Percentiles rank a stretch among this genome's conserved stretches.
These are phyloP conservation scores for Arnoldichthys spilopterus DNA, from an alignment of 2,797 vertebrate genomes.

Conservation along the genomic window DNA sequence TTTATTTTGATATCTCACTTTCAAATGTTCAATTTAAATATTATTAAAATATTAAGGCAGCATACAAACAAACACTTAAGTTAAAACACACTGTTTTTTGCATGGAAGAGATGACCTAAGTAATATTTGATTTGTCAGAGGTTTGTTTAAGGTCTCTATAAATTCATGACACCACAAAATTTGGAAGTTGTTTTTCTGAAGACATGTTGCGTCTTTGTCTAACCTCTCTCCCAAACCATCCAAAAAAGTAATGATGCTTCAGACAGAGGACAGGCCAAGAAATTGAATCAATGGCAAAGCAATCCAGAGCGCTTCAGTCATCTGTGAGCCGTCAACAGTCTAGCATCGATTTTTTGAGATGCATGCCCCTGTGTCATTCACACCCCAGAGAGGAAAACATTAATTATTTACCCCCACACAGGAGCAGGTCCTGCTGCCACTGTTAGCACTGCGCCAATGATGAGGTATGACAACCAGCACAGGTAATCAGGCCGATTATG, in stretches of 20 bases:
- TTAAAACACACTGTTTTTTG: too few species aligned
- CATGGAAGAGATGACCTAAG: too few species aligned
- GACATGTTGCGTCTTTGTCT: slow-evolving; percentile 30
- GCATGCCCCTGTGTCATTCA: slow-evolving; percentile 50
- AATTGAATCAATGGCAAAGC: slow-evolving; percentile 54
- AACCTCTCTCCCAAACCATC: slow-evolving; percentile 27
- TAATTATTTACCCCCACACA: slow-evolving; percentile 58
- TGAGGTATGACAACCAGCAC: slow-evolving; percentile 29
- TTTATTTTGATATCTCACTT: too few species aligned
- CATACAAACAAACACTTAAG: too few species aligned
- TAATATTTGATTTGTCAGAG: background rate
- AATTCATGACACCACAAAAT: background rate
- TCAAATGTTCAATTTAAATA: too few species aligned
- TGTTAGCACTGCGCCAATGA: slow-evolving; percentile 37
- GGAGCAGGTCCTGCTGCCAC: slow-evolving; percentile 28
- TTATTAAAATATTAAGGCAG: too few species aligned
- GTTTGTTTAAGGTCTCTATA: background rate
- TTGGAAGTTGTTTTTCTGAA: background rate
- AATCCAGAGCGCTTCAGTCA: slow-evolving; percentile 47
- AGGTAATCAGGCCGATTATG: slow-evolving; percentile 13
- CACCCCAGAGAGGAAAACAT: slow-evolving; percentile 53
- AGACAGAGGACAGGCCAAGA: slow-evolving; percentile 38
- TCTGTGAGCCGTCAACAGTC: slow-evolving; percentile 45
- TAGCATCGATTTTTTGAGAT: slow-evolving; percentile 55
- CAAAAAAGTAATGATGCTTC: slow-evolving; percentile 44